Conservation (phyloP, 2,888 invertebrate genomes). For the Prosapia bicincta region DNA sequence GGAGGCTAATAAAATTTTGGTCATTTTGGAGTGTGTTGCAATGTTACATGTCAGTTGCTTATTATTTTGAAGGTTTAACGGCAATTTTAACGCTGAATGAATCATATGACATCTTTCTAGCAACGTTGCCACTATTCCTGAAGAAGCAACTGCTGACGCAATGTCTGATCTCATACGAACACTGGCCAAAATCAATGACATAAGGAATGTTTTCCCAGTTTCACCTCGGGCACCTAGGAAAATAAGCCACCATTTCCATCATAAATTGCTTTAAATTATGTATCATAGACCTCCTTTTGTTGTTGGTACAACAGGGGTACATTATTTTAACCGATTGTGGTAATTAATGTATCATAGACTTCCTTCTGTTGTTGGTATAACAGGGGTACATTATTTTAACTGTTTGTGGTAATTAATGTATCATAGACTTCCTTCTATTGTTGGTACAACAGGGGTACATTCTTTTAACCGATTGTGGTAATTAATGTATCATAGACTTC, state of each 20-base stretch:
- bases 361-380: too few species aligned
- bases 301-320: neutral
- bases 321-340: too few species aligned
- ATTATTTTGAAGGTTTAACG: too few species aligned
- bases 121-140: slow-evolving; percentile 38
- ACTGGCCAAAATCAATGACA: slow-evolving; percentile 37
- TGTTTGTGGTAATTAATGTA: too few species aligned
- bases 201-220: slow-evolving; percentile 30
- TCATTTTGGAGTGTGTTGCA: slow-evolving; percentile 40
- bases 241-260: slow-evolving; percentile 16
- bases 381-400: too few species aligned
- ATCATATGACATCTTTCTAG: slow-evolving; percentile 37
- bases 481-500: too few species aligned
- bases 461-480: too few species aligned
- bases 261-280: neutral
- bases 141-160: slow-evolving; percentile 40
- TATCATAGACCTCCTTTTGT: too few species aligned
- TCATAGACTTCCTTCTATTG: too few species aligned
- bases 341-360: too few species aligned
- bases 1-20: slow-evolving; percentile 39
- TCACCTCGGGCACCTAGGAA: slow-evolving; percentile 9
- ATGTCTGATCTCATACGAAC: slow-evolving; percentile 37
- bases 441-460: too few species aligned
- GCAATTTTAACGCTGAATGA: slow-evolving; percentile 30
- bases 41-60: slow-evolving; percentile 41